Conservation (phyloP, 2,113 vertebrate species). For the Helogale parvula region DNA sequence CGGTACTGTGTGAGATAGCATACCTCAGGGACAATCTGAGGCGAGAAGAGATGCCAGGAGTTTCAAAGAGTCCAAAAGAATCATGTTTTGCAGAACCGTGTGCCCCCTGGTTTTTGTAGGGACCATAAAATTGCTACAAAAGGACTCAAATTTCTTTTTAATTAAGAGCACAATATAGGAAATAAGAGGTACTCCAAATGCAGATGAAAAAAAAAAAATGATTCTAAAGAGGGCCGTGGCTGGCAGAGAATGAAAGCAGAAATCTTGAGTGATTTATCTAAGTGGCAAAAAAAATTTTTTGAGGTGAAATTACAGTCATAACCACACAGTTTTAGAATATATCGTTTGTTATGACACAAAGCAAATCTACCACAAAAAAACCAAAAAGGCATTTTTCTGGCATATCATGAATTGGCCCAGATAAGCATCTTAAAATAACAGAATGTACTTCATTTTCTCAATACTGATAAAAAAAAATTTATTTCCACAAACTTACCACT, state of each 20-base stretch:
- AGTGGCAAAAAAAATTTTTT: slow-evolving; percentile 55
- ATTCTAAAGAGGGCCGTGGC: slow-evolving; percentile 63
- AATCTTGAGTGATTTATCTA: slow-evolving; percentile 79
- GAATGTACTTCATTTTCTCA: not conserved
- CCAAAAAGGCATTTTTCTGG: not conserved
- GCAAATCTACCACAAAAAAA: slow-evolving; percentile 44
- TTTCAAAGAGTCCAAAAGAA: slow-evolving; percentile 55
- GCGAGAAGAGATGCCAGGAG: not conserved
- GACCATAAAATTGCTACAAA: slow-evolving; percentile 64
- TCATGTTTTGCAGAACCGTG: slow-evolving; percentile 51
- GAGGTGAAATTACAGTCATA: slow-evolving; percentile 73
- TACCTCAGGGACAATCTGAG: slow-evolving; percentile 64
- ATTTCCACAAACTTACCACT: not conserved
- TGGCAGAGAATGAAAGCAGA: slow-evolving; percentile 75
- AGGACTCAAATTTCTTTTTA: slow-evolving; percentile 76
- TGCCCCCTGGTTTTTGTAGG: slow-evolving; percentile 57
- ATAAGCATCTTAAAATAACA: not conserved
- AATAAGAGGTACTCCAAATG: slow-evolving; percentile 50
- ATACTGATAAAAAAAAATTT: not conserved
- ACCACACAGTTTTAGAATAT: slow-evolving; percentile 68
- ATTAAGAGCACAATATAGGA: slow-evolving; percentile 72
- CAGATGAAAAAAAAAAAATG: slow-evolving; percentile 63
- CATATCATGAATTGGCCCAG: not conserved
- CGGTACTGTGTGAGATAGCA: slow-evolving; percentile 73
- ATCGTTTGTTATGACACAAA: slow-evolving; percentile 60